Evolutionary conservation across 2,113 vertebrate species (phyloP), one percentile per base, ranked within the genome.

Genomic region (Hepsetus odoe): DNA sequence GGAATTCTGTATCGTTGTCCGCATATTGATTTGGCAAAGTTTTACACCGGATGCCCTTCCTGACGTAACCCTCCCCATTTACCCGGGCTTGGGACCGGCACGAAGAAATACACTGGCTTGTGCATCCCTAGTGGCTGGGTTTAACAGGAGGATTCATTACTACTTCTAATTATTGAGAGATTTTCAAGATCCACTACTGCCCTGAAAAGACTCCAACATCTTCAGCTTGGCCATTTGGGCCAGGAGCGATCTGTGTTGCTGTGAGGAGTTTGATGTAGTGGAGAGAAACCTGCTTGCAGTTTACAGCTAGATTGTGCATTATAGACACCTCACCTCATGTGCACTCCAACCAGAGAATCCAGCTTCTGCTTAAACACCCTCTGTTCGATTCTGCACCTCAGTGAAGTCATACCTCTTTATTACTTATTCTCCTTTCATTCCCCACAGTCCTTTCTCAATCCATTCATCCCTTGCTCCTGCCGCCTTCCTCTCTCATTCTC

Each of bases 401-500:
- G 24, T 20, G 24, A 38, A 72, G 32, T 10, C 1, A 2, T 33
- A 28, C 32, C 20, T 11, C 65, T 74, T 64, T 67, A 75, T 61
- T 66, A 72, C 73, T 56, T 72, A 71, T 51, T 72, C 77, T 72
- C 32, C 4, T 61, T 18, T 28, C 66, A 53, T 76, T 72, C 61
- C 68, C 73, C 59, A 40, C 35, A 18, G 72, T 69, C 62, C 53
- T 71, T 55, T 76, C 73, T 61, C 58, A 11, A 14, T 72, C 67
- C 61, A 40, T 80, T 72, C 64, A 69, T 74, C 28, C 59, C 70
- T 72, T 49, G 24, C 28, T 71, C 28, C 12, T 44, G 35, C 26
- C 11, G 5, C 42, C 72, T 53, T 24, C 51, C 59, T 33, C 35
- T 35, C 55, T 68, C 56, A 44, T 76, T 76, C 72, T 20, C 72